Base-by-base conservation (phyloP, 2,797 vertebrate species). In the Bufotes viridis region DNA sequence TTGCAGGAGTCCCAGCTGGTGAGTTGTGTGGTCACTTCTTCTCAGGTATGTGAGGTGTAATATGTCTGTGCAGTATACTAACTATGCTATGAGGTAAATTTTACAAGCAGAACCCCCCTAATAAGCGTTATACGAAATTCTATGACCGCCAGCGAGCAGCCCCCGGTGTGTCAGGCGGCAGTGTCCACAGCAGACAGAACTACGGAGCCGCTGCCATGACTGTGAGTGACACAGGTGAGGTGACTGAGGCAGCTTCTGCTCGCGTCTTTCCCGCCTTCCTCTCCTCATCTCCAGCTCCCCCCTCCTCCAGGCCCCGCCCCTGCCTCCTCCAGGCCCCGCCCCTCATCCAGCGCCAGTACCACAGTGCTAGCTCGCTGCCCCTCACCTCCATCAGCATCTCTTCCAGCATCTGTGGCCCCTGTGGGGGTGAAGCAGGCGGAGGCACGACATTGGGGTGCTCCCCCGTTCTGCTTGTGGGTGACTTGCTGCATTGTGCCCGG, bases 341-440 rank as follows among this genome's bases (percentile, higher is more conserved):
- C 26, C 89, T 90, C 58, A 42, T 61, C 85, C 34, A 89, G 84
- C 88, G 34, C 72, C 88, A 89, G 88, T 83, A 83, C 60, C 85
- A 89, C 88, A 72, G 63, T 72, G 84, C 81, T 79, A 22, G 80
- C 75, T 87, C n/a, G 70, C 88, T 89, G 88, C 84, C 74, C 88
- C 80, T 89, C 80, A 87, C 84, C 84, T 89, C 84, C 88, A 89
- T 86, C 67, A 86, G 85, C 84, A 87, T 89, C 81, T 83, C 65
- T 63, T n/a, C 13, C 84, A 55, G 78, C 78, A 81, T 88, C 87
- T 75, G 67, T 81, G 57, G 34, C 85, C 88, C 88, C 81, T 69
- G 51, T 42, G 63, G 72, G 20, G 60, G 51, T 51, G 72, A 78
- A 34, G 69, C 11, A 20, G 42, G 29, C 20, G 70, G 10, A 57